These are phyloP conservation scores for Strigamia transsilvanica DNA, from an alignment of 2,888 invertebrate genomes.

Conservation along the genomic window DNA sequence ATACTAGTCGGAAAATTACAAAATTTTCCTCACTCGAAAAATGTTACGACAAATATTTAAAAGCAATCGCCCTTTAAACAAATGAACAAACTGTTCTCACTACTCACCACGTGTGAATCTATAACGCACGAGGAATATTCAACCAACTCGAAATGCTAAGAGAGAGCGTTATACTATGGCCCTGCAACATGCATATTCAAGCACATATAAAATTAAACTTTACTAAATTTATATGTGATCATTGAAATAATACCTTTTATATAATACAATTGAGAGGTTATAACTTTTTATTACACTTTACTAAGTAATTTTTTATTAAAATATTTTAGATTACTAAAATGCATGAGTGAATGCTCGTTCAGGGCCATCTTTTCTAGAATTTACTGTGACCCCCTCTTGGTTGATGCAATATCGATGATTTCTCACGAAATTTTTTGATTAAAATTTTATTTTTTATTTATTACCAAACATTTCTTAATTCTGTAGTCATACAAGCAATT, in stretches of 20 bases:
- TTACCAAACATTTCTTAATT: neutral
- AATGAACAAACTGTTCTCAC: constrained; percentile 21
- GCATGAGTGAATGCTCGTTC: neutral
- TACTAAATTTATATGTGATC: too few relatives aligned
- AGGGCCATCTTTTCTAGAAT: constrained; percentile 22
- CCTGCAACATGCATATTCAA: too few relatives aligned
- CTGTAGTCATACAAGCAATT: neutral
- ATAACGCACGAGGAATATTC: neutral
- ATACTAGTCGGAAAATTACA: neutral
- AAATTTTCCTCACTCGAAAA: neutral
- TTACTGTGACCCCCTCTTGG: neutral
- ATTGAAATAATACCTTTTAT: too few relatives aligned
- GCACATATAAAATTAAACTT: too few relatives aligned
- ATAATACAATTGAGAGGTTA: too few relatives aligned
- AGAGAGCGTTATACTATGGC: too few relatives aligned
- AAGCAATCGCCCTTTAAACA: neutral
- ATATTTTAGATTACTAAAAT: too few relatives aligned
- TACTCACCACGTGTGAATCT: neutral
- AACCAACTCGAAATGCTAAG: too few relatives aligned
- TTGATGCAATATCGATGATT: constrained; percentile 20
- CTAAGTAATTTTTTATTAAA: too few relatives aligned
- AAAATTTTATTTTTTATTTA: constrained; percentile 1
- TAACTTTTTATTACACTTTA: too few relatives aligned
- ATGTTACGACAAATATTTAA: neutral
- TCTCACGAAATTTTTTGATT: neutral